Evolutionary conservation across 2,113 vertebrate genomes (phyloP).

Genomic region (Hippocampus barbouri): DNA sequence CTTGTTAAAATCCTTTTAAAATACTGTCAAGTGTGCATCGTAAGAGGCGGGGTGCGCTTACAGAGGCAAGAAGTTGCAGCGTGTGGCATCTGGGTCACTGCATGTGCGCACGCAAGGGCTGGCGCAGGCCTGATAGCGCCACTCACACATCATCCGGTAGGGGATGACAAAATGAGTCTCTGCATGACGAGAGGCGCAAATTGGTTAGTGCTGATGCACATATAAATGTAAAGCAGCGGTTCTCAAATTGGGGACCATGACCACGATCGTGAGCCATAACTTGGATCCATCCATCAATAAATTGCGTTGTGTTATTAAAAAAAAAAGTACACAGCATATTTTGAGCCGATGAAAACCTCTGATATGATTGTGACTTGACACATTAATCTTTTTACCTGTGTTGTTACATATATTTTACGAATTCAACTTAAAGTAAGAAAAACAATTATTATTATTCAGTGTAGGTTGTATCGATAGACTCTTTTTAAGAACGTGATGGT

Average conservation of each 20-base stretch:
- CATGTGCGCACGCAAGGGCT: conserved; percentile 91
- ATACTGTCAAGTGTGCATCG: not conserved
- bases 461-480: no score
- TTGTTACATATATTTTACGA: no score
- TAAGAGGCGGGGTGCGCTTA: conserved; percentile 68
- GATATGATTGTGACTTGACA: not conserved
- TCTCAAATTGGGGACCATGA: not conserved
- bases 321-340: not conserved
- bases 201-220: conserved; percentile 1
- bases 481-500: no score
- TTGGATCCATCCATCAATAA: not conserved
- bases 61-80: conserved; percentile 90
- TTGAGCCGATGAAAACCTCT: not conserved
- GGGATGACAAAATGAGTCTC: conserved; percentile 87
- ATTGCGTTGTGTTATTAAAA: not conserved
- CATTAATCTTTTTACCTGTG: not conserved
- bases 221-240: not conserved
- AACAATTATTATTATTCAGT: not conserved
- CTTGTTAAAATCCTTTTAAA: conserved; percentile 1
- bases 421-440: not conserved
- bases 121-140: conserved; percentile 88
- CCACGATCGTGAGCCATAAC: not conserved
- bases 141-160: conserved; percentile 94
- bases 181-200: conserved; percentile 45
- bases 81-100: conserved; percentile 81